Evolutionary conservation across 2,888 invertebrate species (phyloP), one percentile per base, ranked within the genome.

Genomic region (Synanthedon vespiformis): DNA sequence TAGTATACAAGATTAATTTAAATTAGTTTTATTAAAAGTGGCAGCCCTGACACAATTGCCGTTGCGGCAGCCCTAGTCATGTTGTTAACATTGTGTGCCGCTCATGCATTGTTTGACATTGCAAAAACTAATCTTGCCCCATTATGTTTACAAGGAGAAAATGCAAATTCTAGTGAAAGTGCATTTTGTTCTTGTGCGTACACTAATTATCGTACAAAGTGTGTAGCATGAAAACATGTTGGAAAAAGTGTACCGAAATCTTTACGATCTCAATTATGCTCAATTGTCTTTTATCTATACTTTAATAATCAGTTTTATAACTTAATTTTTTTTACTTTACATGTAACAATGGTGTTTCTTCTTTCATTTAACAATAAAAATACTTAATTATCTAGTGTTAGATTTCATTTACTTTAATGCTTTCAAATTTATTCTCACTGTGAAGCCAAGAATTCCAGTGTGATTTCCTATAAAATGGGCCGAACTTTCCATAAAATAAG

Each of bases 131-230:
- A 40, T 50, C 18, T 40, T 44, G 56, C 53, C 54, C 57, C 57
- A 55, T 48, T 48, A 54, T 18, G 47, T 56, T 48, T 56, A 59
- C 60, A 59, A 55, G 53, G 53, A 57, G 54, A 63, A 63, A 73
- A 79, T 77, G 75, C 70, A 75, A 80, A 83, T 78, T 69, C 62
- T 52, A 77, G 81, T 72, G 83, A 84, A 83, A 82, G 81, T 79
- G 67, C 65, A 54, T 51, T 22, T 53, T 59, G 62, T 61, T 60
- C 58, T 60, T 60, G 58, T 55, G 67, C 65, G 67, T 70, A 73
- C 70, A 74, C 73, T 74, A 77, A 79, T 79, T 77, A 78, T 64
- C 61, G 62, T 59, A 69, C 65, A 66, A 66, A 65, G 62, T 58
- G 54, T 58, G 52, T 50, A 51, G 52, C 27, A n/a, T 68, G 67